phyloP scores from a whole-genome alignment of 2,888 invertebrate species.

The Phortica okadai region DNA sequence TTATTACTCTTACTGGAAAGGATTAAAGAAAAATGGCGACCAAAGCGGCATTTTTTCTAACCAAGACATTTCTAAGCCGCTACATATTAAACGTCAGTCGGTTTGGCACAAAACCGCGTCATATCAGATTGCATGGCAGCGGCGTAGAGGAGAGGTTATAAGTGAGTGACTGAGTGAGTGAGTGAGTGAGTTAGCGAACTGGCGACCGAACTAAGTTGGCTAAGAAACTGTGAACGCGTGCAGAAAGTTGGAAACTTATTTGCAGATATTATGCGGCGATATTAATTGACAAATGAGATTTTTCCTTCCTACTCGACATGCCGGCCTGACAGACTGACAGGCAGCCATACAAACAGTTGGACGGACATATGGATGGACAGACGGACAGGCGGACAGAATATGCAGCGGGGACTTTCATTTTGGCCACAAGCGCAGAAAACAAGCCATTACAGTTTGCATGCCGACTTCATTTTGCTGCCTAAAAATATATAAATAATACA shows the following conservation, averaged over 20 bases:
- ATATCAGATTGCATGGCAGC: constrained; percentile 55
- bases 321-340: constrained; percentile 47
- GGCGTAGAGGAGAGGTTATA: constrained; percentile 42
- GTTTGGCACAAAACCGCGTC: constrained; percentile 28
- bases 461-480: neutral
- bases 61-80: constrained; percentile 33
- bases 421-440: constrained; percentile 61
- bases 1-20: constrained; percentile 28
- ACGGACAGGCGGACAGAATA: neutral
- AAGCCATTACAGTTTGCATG: constrained; percentile 3
- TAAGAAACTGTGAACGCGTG: constrained; percentile 33
- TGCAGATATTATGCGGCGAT: constrained; percentile 69
- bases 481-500: neutral
- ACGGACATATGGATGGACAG: neutral
- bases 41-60: constrained; percentile 2
- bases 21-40: constrained; percentile 33
- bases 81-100: constrained; percentile 13
- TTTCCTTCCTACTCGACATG: constrained; percentile 68
- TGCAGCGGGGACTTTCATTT: constrained; percentile 62
- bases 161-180: constrained; percentile 40
- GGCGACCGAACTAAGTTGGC: constrained; percentile 58
- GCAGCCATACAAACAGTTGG: neutral
- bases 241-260: constrained; percentile 66
- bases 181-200: constrained; percentile 31
- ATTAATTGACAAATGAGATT: constrained; percentile 73